phyloP scores from a whole-genome alignment of 2,888 invertebrate species.

The Agrenia bidenticulata region DNA sequence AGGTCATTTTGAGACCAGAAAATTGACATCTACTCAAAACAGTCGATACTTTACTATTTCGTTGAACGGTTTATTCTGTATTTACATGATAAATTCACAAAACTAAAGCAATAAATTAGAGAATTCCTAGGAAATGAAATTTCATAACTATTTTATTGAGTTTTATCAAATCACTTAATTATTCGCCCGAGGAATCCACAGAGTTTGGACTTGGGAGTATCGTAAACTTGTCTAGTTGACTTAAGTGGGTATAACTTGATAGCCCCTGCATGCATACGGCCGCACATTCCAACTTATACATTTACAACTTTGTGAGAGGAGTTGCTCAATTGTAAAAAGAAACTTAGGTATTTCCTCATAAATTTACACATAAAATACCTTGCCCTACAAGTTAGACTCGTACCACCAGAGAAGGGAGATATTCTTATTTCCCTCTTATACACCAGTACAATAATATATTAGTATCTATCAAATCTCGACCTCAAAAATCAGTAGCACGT shows the following conservation, averaged over 20 bases:
- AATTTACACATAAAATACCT: background rate
- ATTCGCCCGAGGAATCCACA: background rate
- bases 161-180: constrained; percentile 10
- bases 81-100: constrained; percentile 5
- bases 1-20: too few species aligned
- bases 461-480: background rate
- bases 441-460: background rate
- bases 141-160: constrained; percentile 4
- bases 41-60: too few species aligned
- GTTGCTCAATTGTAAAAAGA: constrained; percentile 4
- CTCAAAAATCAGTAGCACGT: background rate
- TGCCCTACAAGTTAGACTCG: background rate
- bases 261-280: background rate
- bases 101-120: constrained; percentile 8
- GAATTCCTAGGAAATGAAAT: background rate
- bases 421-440: background rate
- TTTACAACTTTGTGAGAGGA: background rate
- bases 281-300: background rate
- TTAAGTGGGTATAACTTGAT: background rate
- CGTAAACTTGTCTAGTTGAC: background rate
- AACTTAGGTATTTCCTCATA: constrained; percentile 6
- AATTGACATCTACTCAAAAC: too few species aligned
- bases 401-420: background rate
- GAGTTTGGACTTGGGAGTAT: background rate
- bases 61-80: too few species aligned